Evolutionary conservation across 2,888 invertebrate species (phyloP), one percentile per base, ranked within the genome.

Genomic region (Chrysolina oricalcia): DNA sequence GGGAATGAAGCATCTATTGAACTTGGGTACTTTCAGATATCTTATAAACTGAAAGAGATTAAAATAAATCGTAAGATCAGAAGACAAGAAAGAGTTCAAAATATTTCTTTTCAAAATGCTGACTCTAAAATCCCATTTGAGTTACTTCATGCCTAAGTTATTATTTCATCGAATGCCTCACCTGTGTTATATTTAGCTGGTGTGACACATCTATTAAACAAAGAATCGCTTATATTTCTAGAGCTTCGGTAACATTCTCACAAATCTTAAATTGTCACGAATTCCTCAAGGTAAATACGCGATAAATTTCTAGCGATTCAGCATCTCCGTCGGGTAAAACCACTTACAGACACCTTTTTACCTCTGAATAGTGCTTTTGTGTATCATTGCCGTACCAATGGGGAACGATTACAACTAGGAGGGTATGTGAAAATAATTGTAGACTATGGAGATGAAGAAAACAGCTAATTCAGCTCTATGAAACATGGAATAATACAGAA

Each of bases 311-410:
- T 63, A 63, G 48, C n/a, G 68, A 73, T 63, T 73, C 68, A 73
- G 73, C 73, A 50, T 41, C 66, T 72, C 66, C 23, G 62, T 17
- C 56, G 23, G 56, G 68, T 56, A 66, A 68, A 73, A 73, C 48
- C 67, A 73, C 35, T 50, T 62, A 65, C 21, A 67, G 63, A 17
- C 46, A 68, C 62, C 73, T 73, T 68, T 79, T 82, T 80, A 81
- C 81, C 81, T 82, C 19, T 56, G 40, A 35, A 41, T 40, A 19
- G 2, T 68, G 13, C 53, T 59, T 15, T n/a, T 59, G 9, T 35
- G 15, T 59, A n/a, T 10, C 68, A 68, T 48, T 68, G 68, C 8
- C 41, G 68, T 27, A 27, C 35, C 13, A n/a, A n/a, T 19, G 53
- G 53, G 53, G 4, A 53, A 11, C 9, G 13, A 17, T 19, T 8